Conservation (phyloP, 1,140 invertebrate species). For the Lordiphosa collinella region DNA sequence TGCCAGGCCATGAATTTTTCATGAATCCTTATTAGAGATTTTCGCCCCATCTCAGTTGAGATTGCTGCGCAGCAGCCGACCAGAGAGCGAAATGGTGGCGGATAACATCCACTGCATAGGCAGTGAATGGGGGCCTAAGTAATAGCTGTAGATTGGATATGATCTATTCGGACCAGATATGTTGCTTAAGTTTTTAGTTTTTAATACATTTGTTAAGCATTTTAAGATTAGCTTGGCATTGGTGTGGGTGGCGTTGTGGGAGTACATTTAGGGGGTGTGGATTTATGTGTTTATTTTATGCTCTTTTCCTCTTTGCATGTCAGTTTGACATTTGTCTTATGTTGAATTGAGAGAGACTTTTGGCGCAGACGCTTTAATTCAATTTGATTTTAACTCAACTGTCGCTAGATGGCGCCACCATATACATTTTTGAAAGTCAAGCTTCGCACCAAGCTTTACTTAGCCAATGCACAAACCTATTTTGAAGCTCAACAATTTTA, state of each 20-base stretch:
- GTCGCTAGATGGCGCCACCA: conserved; percentile 5
- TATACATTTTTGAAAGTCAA: too few species aligned
- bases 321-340: conserved; percentile 54
- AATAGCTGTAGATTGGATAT: too few species aligned
- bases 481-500: background rate
- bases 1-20: conserved; percentile 72
- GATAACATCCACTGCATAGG: conserved; percentile 5
- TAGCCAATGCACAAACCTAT: background rate
- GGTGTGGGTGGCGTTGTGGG: conserved; percentile 10
- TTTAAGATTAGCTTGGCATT: background rate
- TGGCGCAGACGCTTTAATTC: conserved; percentile 13
- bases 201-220: conserved; percentile 7
- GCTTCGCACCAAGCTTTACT: background rate
- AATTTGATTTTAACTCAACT: accelerated
- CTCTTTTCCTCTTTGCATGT: conserved; percentile 37
- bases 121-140: too few species aligned
- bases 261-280: conserved; percentile 38
- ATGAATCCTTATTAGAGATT: conserved; percentile 73
- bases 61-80: conserved; percentile 53
- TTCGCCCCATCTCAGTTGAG: conserved; percentile 62
- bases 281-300: conserved; percentile 54
- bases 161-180: too few species aligned
- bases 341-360: background rate
- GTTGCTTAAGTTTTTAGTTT: background rate
- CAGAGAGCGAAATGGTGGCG: conserved; percentile 25